Conservation (phyloP, 2,113 vertebrate species). For the Alexandromys fortis region DNA sequence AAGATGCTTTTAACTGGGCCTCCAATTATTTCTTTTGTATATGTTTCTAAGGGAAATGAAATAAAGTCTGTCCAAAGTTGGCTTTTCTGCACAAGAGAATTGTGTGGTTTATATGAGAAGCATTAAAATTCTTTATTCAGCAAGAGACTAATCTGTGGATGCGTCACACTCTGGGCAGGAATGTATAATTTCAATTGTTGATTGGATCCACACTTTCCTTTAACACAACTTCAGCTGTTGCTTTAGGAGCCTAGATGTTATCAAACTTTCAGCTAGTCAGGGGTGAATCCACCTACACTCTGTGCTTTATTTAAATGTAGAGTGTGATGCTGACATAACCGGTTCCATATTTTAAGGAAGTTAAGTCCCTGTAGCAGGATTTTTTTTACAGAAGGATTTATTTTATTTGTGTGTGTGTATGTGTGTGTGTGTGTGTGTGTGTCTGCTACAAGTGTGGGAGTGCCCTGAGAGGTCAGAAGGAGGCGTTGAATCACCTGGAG, state of each 20-base stretch:
- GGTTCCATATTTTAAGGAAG: not conserved
- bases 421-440: not conserved
- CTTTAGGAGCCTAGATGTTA: not conserved
- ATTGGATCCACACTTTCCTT: conserved; percentile 9
- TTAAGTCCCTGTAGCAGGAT: not conserved
- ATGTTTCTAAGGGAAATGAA: conserved; percentile 37
- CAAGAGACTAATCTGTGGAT: not conserved
- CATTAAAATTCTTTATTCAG: conserved; percentile 36
- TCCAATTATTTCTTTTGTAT: conserved; percentile 32
- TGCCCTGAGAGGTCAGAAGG: not conserved
- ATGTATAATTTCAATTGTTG: conserved; percentile 46
- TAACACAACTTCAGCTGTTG: not conserved
- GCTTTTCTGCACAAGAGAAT: not conserved
- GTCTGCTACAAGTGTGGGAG: not conserved
- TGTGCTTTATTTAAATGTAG: not conserved
- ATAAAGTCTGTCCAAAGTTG: conserved; percentile 1
- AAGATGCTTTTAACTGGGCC: conserved; percentile 33
- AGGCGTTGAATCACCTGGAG: not conserved
- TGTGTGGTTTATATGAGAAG: not conserved
- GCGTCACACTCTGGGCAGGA: not conserved
- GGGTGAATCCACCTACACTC: not conserved
- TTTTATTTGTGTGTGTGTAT: not conserved
- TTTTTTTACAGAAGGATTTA: not conserved
- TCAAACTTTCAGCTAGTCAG: conserved; percentile 14
- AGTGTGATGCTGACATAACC: not conserved